Percentiles rank a stretch among this genome's conserved stretches.
phyloP scores from a whole-genome alignment of 2,888 invertebrate genomes.

The Podotricha telesiphe region DNA sequence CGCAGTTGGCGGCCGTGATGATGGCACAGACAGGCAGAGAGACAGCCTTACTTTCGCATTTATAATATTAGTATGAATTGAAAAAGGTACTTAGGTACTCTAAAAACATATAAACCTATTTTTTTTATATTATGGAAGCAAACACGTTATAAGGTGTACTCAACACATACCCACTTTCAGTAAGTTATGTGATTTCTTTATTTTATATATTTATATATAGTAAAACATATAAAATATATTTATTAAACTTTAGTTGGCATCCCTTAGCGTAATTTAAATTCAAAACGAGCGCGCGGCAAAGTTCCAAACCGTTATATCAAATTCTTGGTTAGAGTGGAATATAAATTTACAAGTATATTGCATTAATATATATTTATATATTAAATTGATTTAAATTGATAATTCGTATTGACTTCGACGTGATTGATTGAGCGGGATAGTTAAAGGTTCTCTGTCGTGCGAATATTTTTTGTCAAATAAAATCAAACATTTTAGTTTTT shows the following conservation, averaged over 20 bases:
- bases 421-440: not conserved
- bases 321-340: constrained; percentile 42
- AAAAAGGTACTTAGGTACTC: no score
- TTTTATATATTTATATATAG: no score
- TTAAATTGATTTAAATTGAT: not conserved
- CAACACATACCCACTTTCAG: no score
- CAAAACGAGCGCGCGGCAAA: constrained; percentile 45
- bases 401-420: not conserved
- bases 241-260: constrained; percentile 19
- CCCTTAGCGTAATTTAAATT: constrained; percentile 46
- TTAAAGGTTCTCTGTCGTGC: not conserved
- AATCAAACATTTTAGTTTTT: not conserved
- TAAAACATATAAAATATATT: not conserved
- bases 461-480: not conserved
- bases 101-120: no score
- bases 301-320: constrained; percentile 47
- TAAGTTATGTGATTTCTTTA: no score
- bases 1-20: no score
- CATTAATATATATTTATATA: constrained; percentile 23
- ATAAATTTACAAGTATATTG: constrained; percentile 38
- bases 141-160: no score
- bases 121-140: no score
- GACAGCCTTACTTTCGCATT: no score
- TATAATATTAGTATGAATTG: no score
- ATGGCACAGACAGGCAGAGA: no score